Base-by-base conservation (phyloP, 92 coral and sea anemone species). In the Heteractis magnifica region DNA sequence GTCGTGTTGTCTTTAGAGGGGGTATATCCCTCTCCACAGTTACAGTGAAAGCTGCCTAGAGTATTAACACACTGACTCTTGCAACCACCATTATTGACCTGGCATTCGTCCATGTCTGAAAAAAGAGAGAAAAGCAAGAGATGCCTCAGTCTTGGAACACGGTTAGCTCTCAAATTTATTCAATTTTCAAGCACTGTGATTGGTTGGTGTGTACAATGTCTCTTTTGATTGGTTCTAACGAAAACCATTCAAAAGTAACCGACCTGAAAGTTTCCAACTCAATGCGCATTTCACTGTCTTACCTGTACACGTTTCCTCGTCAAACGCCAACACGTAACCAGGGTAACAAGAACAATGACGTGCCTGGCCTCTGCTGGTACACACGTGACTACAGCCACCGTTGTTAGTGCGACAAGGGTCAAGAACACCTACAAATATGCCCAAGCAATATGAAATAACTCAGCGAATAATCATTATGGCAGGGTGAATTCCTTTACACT, bases 71-170 rank as follows among this genome's bases (percentile, higher is more conserved):
- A 96, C 44, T 50, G 14, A 11, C 90, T 92, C 23, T 65, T 80
- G 71, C 99, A 96, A 4, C 95, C 99, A 51, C 99, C 99, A 56
- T 96, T 96, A 83, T 88, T 92, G 20, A 53, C 74, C 18, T 70
- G 80, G 71, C 99, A 96, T 76, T 96, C 99, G 77, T 94, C 74
- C 77, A 90, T 76, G 80, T 96, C 99, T 93, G 26, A 51, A 60
- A 58, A 26, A 85, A 20, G 49, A 72, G 1, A 49, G 18, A 65
- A 41, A 19, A 51, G 71, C 4, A 70, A 44, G 23, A 65, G 26
- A 50, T 34, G 44, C 44, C 44, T 34, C 44, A 34, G 44, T 34
- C 44, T 2, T 34, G 44, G 44, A 34, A 34, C 44, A 2, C 44
- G 1, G 6, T 62, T 62, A n/a, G 64, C 64, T 62, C 70, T 18